Evolutionary conservation across 2,797 vertebrate genomes (phyloP).

Genomic region (Sebastes reedi): DNA sequence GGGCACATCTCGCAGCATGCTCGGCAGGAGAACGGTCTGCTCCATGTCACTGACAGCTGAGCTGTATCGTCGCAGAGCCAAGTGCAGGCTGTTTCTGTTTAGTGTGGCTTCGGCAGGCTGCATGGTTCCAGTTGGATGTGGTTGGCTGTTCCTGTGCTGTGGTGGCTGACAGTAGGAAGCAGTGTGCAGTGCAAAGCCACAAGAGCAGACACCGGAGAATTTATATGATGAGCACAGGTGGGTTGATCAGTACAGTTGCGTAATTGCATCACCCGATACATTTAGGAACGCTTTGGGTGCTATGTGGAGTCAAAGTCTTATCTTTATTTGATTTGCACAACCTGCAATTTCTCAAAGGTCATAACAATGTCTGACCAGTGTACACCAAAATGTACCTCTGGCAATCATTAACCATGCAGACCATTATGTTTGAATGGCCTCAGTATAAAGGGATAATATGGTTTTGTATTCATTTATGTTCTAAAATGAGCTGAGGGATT

Average conservation of each 20-base stretch:
- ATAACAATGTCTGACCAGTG: background rate
- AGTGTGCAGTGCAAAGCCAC: conserved; percentile 58
- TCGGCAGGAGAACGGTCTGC: conserved; percentile 90
- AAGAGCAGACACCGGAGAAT: conserved; percentile 22
- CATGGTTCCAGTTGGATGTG: conserved; percentile 72
- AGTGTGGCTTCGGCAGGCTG: conserved; percentile 73
- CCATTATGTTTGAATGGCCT: background rate
- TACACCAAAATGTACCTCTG: background rate
- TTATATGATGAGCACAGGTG: conserved; percentile 59
- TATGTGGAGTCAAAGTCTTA: conserved; percentile 70
- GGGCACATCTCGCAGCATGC: conserved; percentile 86
- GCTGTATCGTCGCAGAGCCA: conserved; percentile 83
- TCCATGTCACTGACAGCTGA: conserved; percentile 87
- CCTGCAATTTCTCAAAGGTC: conserved; percentile 10
- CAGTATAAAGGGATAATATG: background rate
- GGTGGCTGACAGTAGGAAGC: conserved; percentile 38
- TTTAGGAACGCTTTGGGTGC: conserved; percentile 29
- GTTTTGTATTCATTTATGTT: background rate
- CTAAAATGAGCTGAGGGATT: background rate
- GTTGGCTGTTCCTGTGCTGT: conserved; percentile 43
- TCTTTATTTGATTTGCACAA: conserved; percentile 75
- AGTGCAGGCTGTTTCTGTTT: conserved; percentile 76
- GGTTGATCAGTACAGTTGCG: conserved; percentile 40
- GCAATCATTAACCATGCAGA: conserved; percentile 48
- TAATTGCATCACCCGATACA: conserved; percentile 61